Conservation (phyloP, 2,113 vertebrate genomes). For the Onychorhynchus coronatus region DNA sequence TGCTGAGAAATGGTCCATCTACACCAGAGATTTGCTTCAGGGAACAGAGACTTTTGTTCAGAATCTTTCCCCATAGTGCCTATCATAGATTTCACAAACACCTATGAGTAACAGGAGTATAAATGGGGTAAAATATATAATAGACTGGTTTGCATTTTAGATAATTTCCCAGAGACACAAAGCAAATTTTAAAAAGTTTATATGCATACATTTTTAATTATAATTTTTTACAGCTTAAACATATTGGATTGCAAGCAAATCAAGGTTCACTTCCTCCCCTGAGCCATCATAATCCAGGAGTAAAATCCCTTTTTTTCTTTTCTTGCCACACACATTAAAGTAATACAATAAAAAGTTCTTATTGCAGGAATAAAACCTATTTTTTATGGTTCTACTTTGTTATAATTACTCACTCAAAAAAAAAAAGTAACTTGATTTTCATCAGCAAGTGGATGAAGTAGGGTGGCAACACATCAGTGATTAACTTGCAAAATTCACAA, state of each 20-base stretch:
- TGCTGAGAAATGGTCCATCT: constrained; percentile 17
- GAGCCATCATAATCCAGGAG: no score
- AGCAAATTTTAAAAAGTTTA: not conserved
- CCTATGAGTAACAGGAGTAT: not conserved
- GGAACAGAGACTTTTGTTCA: not conserved
- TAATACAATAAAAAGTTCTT: not conserved
- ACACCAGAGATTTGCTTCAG: constrained; percentile 14
- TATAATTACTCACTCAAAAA: not conserved
- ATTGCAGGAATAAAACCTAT: not conserved
- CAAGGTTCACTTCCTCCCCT: not conserved
- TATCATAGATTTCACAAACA: not conserved
- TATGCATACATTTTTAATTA: not conserved
- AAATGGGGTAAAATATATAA: not conserved
- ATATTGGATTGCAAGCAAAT: not conserved
- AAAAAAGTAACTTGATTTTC: not conserved
- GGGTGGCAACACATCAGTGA: not conserved
- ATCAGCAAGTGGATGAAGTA: not conserved
- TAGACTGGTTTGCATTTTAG: not conserved
- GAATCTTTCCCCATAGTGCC: not conserved
- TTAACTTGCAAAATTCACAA: not conserved
- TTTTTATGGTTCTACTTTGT: not conserved
- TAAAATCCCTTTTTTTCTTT: no score
- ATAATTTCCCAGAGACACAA: constrained; percentile 26
- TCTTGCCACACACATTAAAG: not conserved
- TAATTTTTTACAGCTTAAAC: not conserved